phyloP scores from a whole-genome alignment of 2,888 invertebrate species.

The Aphodius sticticus region DNA sequence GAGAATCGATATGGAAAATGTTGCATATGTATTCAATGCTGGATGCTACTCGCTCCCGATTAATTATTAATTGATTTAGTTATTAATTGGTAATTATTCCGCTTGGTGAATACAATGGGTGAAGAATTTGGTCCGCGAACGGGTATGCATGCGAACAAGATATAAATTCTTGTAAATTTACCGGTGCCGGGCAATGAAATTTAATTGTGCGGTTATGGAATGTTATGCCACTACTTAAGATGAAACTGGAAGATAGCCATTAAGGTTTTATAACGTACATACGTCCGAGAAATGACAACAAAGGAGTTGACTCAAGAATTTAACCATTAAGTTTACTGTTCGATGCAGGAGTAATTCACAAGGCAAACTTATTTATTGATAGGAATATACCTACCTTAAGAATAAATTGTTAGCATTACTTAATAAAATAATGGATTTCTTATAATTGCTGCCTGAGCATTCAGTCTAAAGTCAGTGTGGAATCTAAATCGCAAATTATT shows the following conservation, averaged over 20 bases:
- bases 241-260: conserved; percentile 4
- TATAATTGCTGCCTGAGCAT: too few species aligned
- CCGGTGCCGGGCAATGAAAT: conserved; percentile 16
- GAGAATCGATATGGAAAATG: conserved; percentile 12
- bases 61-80: conserved; percentile 27
- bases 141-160: conserved; percentile 16
- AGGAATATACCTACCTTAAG: background rate
- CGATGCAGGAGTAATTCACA: background rate
- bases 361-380: background rate
- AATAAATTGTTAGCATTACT: too few species aligned
- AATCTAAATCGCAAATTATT: background rate
- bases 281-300: background rate
- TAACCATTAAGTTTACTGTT: background rate
- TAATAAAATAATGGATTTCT: too few species aligned
- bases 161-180: conserved; percentile 14
- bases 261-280: background rate
- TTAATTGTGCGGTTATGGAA: conserved; percentile 15
- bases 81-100: conserved; percentile 21
- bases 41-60: background rate
- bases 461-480: too few species aligned
- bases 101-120: conserved; percentile 21
- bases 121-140: conserved; percentile 12
- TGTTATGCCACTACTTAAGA: conserved; percentile 4
- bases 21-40: conserved; percentile 4
- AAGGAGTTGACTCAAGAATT: background rate